Base-by-base conservation (phyloP, 2,797 vertebrate genomes). In the Karalla daura region DNA sequence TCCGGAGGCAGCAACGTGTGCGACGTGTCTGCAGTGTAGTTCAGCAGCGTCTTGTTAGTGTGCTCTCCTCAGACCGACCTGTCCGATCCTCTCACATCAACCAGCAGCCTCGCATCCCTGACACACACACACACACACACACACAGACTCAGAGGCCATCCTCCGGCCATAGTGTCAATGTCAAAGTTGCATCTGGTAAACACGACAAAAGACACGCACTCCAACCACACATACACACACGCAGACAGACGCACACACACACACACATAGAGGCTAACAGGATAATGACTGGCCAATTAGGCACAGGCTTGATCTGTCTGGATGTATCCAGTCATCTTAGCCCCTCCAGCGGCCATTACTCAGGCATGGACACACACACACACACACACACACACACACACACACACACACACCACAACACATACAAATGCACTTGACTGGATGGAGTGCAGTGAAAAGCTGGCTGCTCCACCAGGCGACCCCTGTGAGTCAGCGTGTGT, bases 231-330 rank as follows among this genome's bases (percentile, higher is more conserved):
- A 43, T 24, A 17, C 17, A 15, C 10, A 72, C 50, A 52, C 61
- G 54, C 40, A 35, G 37, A 51, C 24, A 46, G 15, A 33, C 7
- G 41, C 25, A 50, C 28, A 54, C 28, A 14, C 13, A 73, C 64
- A 64, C 59, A 84, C 76, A 70, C 40, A 59, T 25, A 30, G 63
- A 60, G 30, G 50, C 84, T 86, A 87, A 92, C 81, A 84, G 86
- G 84, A 90, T 92, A 92, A 92, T 90, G 70, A 89, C 83, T 70
- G 89, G 78, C 80, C 90, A 87, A 89, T 93, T 93, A 92, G 82
- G 76, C 78, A 54, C 86, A 86, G 85, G 77, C 89, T 81, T 84
- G 86, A 85, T 88, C 82, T 87, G 89, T 91, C 92, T 86, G 66
- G 80, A 84, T 65, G 82, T 75, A 89, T 92, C 81, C 86, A 84